Evolutionary conservation across 2,797 vertebrate genomes (phyloP), one percentile per base, ranked within the genome.

Genomic region (Hirundo rustica): DNA sequence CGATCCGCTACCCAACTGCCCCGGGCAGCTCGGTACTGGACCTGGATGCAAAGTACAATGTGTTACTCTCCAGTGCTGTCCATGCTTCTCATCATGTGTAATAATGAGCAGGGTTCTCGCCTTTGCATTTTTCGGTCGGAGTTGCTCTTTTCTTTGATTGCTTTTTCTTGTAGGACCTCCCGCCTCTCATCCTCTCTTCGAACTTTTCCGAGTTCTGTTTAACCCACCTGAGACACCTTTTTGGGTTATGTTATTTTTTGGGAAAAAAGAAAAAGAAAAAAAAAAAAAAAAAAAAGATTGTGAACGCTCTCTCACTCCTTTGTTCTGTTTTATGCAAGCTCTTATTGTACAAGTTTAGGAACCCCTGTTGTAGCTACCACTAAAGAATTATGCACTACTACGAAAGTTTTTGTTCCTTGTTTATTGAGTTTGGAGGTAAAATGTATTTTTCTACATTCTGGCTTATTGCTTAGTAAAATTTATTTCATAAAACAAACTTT

Each of bases 41-140:
- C 98, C 95, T 96, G 98, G 97, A 93, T 98, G 98, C 98, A 98
- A 98, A 98, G 98, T 98, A 98, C 98, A 96, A 97, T 98, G 98
- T 99, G 98, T 98, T 98, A 98, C 98, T 99, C 98, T 98, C 98
- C 97, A 98, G 98, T 98, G 98, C 98, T 98, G 95, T 98, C 97
- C 98, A 97, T 97, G 96, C 98, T 98, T 97, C 83, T 98, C 97
- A 97, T 98, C 95, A 54, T 94, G 96, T 98, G 96, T 97, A 97
- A 96, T 61, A 97, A 97, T 50, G 95, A 97, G 97, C 92, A 96
- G 97, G 96, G 92, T 96, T 97, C 94, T 97, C 61, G 91, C 94
- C 95, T 97, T 93, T 95, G 94, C 97, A 85, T 95, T 94, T 91
- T 96, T 96, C 65, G 75, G 85, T 95, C 95, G 82, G 97, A 97